These are phyloP conservation scores for Euphonia xanthogaster DNA, from an alignment of 2,797 vertebrate species.

Conservation along the genomic window DNA sequence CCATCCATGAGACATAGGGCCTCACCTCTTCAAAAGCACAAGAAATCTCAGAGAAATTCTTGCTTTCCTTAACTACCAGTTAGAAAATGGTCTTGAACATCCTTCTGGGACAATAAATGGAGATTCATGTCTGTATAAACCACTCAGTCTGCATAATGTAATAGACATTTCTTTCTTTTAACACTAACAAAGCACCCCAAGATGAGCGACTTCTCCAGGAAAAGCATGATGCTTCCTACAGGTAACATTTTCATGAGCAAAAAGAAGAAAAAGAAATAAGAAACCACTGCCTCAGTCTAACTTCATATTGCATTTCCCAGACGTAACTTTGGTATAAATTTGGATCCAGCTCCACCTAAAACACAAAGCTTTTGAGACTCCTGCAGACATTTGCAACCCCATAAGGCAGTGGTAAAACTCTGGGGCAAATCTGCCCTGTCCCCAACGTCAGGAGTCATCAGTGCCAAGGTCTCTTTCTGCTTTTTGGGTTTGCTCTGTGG, in stretches of 20 bases:
- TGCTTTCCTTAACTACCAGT: background rate
- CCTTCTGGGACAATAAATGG: background rate
- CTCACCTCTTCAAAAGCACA: background rate
- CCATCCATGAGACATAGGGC: accelerated
- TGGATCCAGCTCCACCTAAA: background rate
- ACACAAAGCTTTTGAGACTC: background rate
- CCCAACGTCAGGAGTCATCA: accelerated
- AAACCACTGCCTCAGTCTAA: background rate
- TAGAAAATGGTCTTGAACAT: background rate
- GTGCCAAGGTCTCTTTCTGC: background rate
- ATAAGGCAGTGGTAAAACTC: background rate
- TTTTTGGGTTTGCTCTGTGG: background rate
- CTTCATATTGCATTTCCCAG: background rate
- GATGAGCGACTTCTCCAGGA: background rate
- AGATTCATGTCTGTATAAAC: background rate
- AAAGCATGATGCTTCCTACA: background rate
- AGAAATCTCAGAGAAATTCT: background rate
- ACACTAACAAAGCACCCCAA: background rate
- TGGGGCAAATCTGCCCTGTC: background rate
- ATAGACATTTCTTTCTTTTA: background rate
- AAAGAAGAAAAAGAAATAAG: background rate
- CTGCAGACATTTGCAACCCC: background rate
- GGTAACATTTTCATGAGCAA: background rate
- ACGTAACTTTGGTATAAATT: background rate
- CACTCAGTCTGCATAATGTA: background rate